Percentiles rank a stretch among this genome's conserved stretches.
Evolutionary conservation across 2,888 invertebrate species (phyloP).

Genomic region (Ormyrus pomaceus): DNA sequence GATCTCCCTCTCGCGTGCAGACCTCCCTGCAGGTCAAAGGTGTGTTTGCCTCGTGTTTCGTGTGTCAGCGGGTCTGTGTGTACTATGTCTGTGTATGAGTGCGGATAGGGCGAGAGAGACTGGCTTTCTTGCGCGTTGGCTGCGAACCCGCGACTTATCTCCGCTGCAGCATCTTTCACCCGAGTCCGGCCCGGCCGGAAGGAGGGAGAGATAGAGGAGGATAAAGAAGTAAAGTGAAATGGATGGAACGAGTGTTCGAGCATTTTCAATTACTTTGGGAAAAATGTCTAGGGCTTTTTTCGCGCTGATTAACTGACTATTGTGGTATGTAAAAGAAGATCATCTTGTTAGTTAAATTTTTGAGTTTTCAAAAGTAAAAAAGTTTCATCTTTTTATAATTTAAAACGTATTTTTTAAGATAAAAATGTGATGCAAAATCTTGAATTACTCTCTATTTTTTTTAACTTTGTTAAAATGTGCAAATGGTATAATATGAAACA

Average conservation of each 20-base stretch:
- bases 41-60: constrained; percentile 16
- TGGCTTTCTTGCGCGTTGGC: constrained; percentile 13
- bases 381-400: too few species aligned
- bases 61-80: constrained; percentile 8
- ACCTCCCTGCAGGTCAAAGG: constrained; percentile 54
- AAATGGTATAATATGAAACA: too few species aligned
- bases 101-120: background rate
- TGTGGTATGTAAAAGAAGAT: too few species aligned
- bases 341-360: too few species aligned
- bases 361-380: too few species aligned
- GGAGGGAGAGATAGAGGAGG: background rate
- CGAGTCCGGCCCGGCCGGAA: background rate
- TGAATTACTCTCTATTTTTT: too few species aligned
- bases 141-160: constrained; percentile 35
- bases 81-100: background rate
- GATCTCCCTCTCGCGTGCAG: constrained; percentile 30
- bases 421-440: too few species aligned
- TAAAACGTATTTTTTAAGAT: too few species aligned
- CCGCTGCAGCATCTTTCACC: constrained; percentile 44
- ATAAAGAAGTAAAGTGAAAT: constrained; percentile 43
- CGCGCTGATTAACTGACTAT: too few species aligned
- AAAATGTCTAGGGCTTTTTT: constrained; percentile 16
- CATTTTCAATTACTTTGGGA: constrained; percentile 53
- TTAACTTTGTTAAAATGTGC: too few species aligned
- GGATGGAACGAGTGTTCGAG: constrained; percentile 31